Conservation (phyloP, 2,113 vertebrate species). For the Chlamydotis undulata region DNA sequence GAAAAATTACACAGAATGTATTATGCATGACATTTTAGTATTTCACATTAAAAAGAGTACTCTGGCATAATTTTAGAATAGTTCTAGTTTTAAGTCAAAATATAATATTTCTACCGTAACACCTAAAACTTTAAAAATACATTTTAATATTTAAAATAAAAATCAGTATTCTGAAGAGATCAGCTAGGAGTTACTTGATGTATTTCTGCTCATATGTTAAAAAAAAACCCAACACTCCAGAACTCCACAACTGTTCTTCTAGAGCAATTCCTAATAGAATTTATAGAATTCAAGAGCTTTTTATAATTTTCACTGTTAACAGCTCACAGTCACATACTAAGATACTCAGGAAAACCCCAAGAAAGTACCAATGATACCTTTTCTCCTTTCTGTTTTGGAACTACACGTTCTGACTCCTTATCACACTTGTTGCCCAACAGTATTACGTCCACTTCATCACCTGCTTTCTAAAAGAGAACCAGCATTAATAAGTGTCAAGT, state of each 20-base stretch:
- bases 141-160: not conserved
- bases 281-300: not conserved
- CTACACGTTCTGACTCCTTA: constrained; percentile 72
- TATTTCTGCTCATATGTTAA: not conserved
- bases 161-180: not conserved
- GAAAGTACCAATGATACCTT: constrained; percentile 66
- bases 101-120: not conserved
- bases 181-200: not conserved
- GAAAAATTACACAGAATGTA: not conserved
- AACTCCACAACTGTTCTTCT: not conserved
- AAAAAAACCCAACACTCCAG: not conserved
- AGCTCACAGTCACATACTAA: not conserved
- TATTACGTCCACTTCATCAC: constrained; percentile 75
- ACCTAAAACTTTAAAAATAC: not conserved
- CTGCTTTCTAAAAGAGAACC: constrained; percentile 72
- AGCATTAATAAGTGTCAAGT: constrained; percentile 28
- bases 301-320: not conserved
- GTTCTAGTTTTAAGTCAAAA: not conserved
- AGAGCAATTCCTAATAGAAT: not conserved
- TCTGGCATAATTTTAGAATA: not conserved
- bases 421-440: constrained; percentile 80
- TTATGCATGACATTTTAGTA: not conserved
- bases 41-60: not conserved
- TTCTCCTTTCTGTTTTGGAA: constrained; percentile 75
- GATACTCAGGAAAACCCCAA: constrained; percentile 1